Conservation (phyloP, 64 coral and sea anemone genomes). For the Hydrozoanthus tunicans region DNA sequence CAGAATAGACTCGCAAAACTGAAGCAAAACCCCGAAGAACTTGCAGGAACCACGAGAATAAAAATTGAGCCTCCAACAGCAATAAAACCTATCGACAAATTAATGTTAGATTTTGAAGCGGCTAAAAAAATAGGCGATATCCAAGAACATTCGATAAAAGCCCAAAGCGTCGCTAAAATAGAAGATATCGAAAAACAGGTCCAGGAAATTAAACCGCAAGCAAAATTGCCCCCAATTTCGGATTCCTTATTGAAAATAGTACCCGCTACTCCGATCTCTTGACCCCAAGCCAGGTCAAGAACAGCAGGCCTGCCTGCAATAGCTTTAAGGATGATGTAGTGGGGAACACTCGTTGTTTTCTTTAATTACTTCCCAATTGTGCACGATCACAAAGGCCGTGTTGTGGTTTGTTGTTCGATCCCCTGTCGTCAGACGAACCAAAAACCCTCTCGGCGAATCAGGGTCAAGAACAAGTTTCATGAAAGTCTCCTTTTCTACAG, state of each 20-base stretch:
- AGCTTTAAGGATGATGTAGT: too few relatives aligned
- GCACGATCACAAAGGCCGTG: too few relatives aligned
- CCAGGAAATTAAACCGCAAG: conserved; percentile 35
- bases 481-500: too few relatives aligned
- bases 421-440: too few relatives aligned
- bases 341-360: too few relatives aligned
- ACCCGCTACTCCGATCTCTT: conserved; percentile 4
- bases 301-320: background rate
- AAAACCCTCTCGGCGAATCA: too few relatives aligned
- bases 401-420: too few relatives aligned
- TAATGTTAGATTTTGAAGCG: conserved; percentile 52
- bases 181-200: conserved; percentile 74
- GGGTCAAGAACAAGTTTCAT: too few relatives aligned
- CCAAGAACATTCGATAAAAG: conserved; percentile 51
- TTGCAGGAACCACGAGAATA: conserved; percentile 8
- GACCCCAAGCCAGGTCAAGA: conserved; percentile 4
- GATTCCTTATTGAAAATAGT: conserved; percentile 37
- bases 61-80: conserved; percentile 34
- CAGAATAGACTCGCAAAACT: background rate
- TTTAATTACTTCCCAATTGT: too few relatives aligned
- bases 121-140: conserved; percentile 60
- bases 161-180: conserved; percentile 47
- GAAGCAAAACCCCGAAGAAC: background rate
- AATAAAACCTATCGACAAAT: conserved; percentile 66
- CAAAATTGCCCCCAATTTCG: conserved; percentile 52